Base-by-base conservation (phyloP, 30 jellyfish, hydroid and myxozoan genomes). In the Nemopilema nomurai region DNA sequence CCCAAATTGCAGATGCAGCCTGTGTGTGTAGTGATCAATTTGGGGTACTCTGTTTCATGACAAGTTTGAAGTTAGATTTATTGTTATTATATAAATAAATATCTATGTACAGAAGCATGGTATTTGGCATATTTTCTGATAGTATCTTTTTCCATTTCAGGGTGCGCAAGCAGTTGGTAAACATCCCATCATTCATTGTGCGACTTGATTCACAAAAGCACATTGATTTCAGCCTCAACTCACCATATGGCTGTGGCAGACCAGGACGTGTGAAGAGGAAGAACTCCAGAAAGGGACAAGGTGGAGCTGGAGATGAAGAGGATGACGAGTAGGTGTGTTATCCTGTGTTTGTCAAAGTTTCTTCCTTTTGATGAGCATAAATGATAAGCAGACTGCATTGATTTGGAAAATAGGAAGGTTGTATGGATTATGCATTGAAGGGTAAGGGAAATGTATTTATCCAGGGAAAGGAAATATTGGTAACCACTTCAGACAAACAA, bases 181-280 rank as follows among this genome's bases (percentile, higher is more conserved):
- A 96, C 67, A 84, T 96, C 18, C 99, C 99, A 52, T 90, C 98
- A 26, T 96, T 90, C 73, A 70, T 96, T 75, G 99, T 90, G 22
- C 79, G 99, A 26, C 74, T 90, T 83, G 99, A 96, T 71, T 96
- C 99, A 0, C 97, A 90, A 77, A 90, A 90, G 90, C 98, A 96
- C 87, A 96, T 96, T 79, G 99, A 87, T 74, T 90, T 86, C 96
- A 71, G 97, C 31, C 84, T 79, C 17, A 90, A 86, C 78, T 96
- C 99, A 62, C 97, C 99, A 69, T 94, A 84, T 72, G 97, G 97
- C 69, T 96, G 98, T 91, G 99, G 99, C 24, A 76, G 97, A 66
- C 94, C 98, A 25, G 99, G 99, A 18, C 96, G 99, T 76, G 98
- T 90, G 28, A 90, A 90, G 89, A 75, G 99, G 71, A 91, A 87